phyloP scores from a whole-genome alignment of 2,113 vertebrate species.

The Felis chaus region DNA sequence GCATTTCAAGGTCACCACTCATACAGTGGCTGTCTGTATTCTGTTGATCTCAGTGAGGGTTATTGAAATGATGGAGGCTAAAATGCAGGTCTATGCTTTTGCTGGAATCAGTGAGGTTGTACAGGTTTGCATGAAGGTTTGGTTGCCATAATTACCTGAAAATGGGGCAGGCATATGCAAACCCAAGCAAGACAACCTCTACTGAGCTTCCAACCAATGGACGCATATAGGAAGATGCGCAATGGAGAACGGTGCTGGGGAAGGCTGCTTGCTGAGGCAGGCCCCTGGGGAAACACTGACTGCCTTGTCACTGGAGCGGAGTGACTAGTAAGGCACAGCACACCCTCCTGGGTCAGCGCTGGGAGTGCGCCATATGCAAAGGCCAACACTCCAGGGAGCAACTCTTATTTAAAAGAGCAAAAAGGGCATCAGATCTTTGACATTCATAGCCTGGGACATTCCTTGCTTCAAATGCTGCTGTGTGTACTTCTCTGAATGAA shows the following conservation, averaged over 20 bases:
- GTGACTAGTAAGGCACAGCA: not conserved
- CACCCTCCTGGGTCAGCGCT: not conserved
- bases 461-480: not conserved
- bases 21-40: not conserved
- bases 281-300: not conserved
- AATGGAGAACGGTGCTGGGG: not conserved
- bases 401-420: not conserved
- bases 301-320: not conserved
- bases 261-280: not conserved
- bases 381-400: not conserved
- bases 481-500: conserved; percentile 45
- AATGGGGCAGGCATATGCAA: not conserved
- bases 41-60: not conserved
- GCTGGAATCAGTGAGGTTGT: not conserved
- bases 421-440: not conserved
- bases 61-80: not conserved
- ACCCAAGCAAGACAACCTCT: not conserved
- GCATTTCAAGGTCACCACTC: not conserved
- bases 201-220: not conserved
- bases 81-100: not conserved
- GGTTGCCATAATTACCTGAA: not conserved
- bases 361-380: not conserved
- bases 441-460: not conserved
- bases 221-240: not conserved
- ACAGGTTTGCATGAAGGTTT: not conserved